Evolutionary conservation across 2,113 vertebrate genomes (phyloP).

Genomic region (Ciconia maguari): DNA sequence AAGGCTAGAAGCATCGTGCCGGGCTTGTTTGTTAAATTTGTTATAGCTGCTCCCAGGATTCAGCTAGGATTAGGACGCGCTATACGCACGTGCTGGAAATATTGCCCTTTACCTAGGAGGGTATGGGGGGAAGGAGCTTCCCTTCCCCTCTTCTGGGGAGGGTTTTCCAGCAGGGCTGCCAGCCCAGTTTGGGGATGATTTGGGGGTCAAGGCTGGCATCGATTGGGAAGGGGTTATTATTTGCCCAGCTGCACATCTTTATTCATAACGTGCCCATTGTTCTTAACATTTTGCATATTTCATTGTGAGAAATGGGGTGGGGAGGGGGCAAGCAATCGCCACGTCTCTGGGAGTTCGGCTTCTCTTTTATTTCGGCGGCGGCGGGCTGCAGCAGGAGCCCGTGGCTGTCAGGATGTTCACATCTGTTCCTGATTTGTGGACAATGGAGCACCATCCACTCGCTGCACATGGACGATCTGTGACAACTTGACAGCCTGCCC

Average conservation of each 20-base stretch:
- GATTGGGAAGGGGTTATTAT: neutral
- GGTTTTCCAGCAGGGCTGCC: neutral
- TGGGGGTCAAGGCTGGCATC: constrained; percentile 29
- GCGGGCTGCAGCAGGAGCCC: constrained; percentile 15
- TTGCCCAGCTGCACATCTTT: constrained; percentile 61
- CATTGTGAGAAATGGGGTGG: neutral
- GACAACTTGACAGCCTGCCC: constrained; percentile 66
- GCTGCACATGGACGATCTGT: constrained; percentile 15
- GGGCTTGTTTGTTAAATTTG: neutral
- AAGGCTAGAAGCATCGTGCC: neutral
- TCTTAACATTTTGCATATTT: constrained; percentile 38
- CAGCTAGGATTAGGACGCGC: neutral
- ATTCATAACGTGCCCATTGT: constrained; percentile 24
- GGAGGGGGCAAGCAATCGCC: neutral
- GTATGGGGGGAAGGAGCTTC: neutral
- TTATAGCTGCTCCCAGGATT: neutral
- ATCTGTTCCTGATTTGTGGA: constrained; percentile 66
- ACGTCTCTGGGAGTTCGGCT: neutral
- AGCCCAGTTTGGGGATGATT: neutral
- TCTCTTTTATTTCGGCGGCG: neutral
- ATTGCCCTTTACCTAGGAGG: neutral
- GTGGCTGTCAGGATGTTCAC: constrained; percentile 33
- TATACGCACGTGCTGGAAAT: rapidly evolving
- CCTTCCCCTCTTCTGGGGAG: neutral
- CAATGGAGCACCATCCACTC: constrained; percentile 60